Evolutionary conservation across 2,113 vertebrate genomes (phyloP).

Genomic region (Sinocyclocheilus grahami): DNA sequence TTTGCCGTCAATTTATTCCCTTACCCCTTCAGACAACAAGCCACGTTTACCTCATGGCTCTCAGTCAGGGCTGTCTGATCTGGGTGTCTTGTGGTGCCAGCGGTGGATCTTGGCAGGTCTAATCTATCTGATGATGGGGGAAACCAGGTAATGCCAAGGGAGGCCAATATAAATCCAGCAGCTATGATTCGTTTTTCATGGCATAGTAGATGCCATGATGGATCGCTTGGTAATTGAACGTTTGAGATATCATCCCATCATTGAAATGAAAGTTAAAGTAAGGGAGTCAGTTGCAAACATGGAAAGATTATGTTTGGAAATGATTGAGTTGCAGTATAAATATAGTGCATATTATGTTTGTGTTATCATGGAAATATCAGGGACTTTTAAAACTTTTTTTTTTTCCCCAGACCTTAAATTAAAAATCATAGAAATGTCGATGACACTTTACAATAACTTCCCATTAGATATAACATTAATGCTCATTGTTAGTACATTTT

Average conservation of each 20-base stretch:
- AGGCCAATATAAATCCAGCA: neutral
- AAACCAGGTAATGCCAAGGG: conserved; percentile 19
- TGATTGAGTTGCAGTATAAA: neutral
- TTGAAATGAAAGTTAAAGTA: neutral
- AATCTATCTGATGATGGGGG: conserved; percentile 28
- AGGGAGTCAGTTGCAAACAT: neutral
- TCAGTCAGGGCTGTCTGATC: conserved; percentile 14
- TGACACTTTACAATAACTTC: too few relatives aligned
- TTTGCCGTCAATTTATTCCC: neutral
- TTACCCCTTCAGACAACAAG: neutral
- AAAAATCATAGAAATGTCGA: neutral
- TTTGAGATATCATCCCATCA: conserved; percentile 11
- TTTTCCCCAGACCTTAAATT: neutral
- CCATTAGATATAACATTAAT: too few relatives aligned
- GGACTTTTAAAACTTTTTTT: neutral
- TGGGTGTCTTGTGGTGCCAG: neutral
- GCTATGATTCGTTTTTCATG: neutral
- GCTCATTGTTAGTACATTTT: too few relatives aligned
- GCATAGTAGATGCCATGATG: neutral
- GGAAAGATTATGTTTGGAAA: neutral
- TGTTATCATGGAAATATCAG: neutral
- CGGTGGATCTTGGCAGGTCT: conserved; percentile 13
- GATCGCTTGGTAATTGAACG: conserved; percentile 17
- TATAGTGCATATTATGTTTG: too few relatives aligned
- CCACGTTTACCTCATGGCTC: neutral